These are phyloP conservation scores for Andrena fulva DNA, from an alignment of 2,888 invertebrate genomes.

Conservation along the genomic window DNA sequence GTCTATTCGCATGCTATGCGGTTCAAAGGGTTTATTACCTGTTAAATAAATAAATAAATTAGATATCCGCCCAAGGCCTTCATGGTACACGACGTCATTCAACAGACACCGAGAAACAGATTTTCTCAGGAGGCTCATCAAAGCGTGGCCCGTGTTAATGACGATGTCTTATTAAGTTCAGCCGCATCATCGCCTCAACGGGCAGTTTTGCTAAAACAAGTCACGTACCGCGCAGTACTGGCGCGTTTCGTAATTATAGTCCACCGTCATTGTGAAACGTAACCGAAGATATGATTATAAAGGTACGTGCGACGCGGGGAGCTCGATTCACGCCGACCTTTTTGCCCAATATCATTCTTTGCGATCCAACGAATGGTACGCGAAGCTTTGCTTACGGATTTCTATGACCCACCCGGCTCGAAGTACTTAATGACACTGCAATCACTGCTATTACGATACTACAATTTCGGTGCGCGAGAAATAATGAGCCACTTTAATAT, in stretches of 20 bases:
- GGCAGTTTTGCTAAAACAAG: slow-evolving; percentile 30
- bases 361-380: neutral
- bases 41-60: neutral
- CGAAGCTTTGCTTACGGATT: neutral
- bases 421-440: slow-evolving; percentile 6
- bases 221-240: slow-evolving; percentile 29
- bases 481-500: too few species aligned
- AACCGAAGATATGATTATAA: slow-evolving; percentile 53
- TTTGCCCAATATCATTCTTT: neutral
- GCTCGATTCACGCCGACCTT: slow-evolving; percentile 10
- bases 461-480: neutral
- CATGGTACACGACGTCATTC: neutral
- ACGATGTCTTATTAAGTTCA: slow-evolving; percentile 21
- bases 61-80: neutral
- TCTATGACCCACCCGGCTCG: neutral
- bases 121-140: slow-evolving; percentile 2
- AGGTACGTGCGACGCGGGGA: slow-evolving; percentile 31
- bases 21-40: too few species aligned
- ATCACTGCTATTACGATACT: neutral
- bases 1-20: too few species aligned
- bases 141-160: slow-evolving; percentile 4
- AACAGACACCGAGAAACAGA: neutral
- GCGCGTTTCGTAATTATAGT: slow-evolving; percentile 55
- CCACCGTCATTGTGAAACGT: slow-evolving; percentile 23
- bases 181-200: slow-evolving; percentile 33